Evolutionary conservation across 2,113 vertebrate genomes (phyloP).

Genomic region (Monarcha castaneiventris): DNA sequence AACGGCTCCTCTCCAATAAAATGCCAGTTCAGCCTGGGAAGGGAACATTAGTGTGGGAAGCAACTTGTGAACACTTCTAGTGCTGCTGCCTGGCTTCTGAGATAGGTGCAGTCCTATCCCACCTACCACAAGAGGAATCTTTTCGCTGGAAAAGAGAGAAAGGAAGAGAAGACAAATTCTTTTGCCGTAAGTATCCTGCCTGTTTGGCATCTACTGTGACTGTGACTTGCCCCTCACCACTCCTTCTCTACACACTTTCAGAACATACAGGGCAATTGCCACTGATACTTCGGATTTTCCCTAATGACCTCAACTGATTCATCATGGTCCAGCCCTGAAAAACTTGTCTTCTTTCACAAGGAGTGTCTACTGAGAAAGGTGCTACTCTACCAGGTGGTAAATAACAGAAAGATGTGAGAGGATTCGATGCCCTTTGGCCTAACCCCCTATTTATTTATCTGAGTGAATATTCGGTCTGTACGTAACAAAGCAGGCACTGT

Average conservation of each 20-base stretch:
- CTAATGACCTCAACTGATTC: background rate
- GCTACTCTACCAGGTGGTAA: background rate
- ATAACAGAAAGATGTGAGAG: constrained; percentile 1
- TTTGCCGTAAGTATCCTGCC: background rate
- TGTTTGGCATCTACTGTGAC: background rate
- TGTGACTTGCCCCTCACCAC: background rate
- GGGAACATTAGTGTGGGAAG: background rate
- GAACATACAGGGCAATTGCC: background rate
- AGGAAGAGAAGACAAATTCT: background rate
- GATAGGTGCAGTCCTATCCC: background rate
- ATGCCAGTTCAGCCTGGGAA: background rate
- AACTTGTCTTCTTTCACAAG: background rate
- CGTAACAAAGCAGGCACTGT: constrained; percentile 17
- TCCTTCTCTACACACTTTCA: background rate
- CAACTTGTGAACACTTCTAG: background rate
- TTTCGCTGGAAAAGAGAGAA: background rate
- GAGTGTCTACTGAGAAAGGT: constrained; percentile 13
- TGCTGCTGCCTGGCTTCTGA: background rate
- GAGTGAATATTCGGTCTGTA: background rate
- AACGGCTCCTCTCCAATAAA: background rate
- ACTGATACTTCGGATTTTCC: background rate
- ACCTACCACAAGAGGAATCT: background rate
- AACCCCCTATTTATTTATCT: background rate
- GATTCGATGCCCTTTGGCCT: background rate
- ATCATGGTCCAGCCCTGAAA: background rate